These are phyloP conservation scores for Mormyrus iriodes DNA, from an alignment of 2,113 vertebrate genomes.

Conservation along the genomic window DNA sequence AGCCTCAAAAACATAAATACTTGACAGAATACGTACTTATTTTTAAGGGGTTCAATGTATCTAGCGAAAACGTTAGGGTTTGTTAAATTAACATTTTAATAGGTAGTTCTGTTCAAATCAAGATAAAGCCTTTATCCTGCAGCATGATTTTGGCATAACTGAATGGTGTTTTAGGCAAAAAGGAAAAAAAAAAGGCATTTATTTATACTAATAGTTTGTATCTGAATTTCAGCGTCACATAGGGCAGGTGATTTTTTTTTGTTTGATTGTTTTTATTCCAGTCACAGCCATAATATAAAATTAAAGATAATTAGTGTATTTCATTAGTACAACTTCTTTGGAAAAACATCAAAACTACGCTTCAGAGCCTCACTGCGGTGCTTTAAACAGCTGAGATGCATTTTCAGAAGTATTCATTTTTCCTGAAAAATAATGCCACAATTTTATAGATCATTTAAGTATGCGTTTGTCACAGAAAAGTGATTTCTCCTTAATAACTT, in stretches of 20 bases:
- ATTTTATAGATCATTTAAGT: background rate
- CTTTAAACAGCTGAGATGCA: background rate
- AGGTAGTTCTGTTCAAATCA: background rate
- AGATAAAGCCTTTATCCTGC: background rate
- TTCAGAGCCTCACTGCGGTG: background rate
- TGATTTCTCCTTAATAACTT: background rate
- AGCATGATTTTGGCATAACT: background rate
- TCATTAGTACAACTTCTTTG: background rate
- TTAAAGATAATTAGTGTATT: conserved; percentile 2
- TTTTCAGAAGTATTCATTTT: background rate
- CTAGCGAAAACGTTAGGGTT: background rate
- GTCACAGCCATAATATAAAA: no score
- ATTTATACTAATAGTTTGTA: background rate
- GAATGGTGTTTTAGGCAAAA: background rate
- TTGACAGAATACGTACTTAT: background rate
- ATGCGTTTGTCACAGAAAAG: background rate
- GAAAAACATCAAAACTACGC: background rate
- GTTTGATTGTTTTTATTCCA: background rate
- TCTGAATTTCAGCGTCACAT: background rate
- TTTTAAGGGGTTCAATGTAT: background rate
- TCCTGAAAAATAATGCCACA: background rate
- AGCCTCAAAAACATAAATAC: background rate
- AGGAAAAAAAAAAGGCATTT: background rate
- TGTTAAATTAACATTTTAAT: background rate
- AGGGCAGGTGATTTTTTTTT: background rate